phyloP scores from a whole-genome alignment of 2,113 vertebrate species.

The Cnemophilus loriae region DNA sequence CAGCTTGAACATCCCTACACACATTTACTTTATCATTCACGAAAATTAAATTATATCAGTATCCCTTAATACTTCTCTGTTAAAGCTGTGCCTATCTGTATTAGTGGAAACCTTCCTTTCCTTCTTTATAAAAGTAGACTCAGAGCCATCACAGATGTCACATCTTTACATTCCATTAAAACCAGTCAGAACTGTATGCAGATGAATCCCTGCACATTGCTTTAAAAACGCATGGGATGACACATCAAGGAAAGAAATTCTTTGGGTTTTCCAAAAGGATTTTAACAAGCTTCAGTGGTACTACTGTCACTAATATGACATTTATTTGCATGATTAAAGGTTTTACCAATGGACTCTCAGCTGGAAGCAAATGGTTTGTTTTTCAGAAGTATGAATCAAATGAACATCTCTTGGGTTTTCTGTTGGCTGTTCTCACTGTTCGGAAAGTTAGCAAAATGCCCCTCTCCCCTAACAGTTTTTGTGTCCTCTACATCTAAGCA shows the following conservation, averaged over 20 bases:
- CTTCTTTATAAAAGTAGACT: background rate
- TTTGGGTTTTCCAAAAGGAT: background rate
- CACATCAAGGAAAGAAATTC: background rate
- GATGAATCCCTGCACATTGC: background rate
- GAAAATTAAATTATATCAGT: slow-evolving; percentile 65
- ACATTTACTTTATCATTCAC: slow-evolving; percentile 58
- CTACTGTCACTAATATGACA: background rate
- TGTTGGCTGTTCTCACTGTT: background rate
- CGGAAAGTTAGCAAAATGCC: background rate
- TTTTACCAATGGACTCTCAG: background rate
- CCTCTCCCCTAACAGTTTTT: background rate
- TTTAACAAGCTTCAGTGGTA: background rate
- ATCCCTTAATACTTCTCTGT: slow-evolving; percentile 45
- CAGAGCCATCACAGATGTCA: background rate
- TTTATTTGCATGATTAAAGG: background rate
- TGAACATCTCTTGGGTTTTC: background rate
- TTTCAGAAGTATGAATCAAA: background rate
- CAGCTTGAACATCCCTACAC: slow-evolving; percentile 46
- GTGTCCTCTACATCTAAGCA: background rate
- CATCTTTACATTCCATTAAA: background rate
- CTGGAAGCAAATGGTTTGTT: background rate
- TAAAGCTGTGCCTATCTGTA: slow-evolving; percentile 16
- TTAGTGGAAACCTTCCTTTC: background rate
- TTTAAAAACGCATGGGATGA: slow-evolving; percentile 11
- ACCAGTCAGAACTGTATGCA: background rate